Evolutionary conservation across 2,113 vertebrate genomes (phyloP), one percentile per base, ranked within the genome.

Genomic region (Apteryx mantelli): DNA sequence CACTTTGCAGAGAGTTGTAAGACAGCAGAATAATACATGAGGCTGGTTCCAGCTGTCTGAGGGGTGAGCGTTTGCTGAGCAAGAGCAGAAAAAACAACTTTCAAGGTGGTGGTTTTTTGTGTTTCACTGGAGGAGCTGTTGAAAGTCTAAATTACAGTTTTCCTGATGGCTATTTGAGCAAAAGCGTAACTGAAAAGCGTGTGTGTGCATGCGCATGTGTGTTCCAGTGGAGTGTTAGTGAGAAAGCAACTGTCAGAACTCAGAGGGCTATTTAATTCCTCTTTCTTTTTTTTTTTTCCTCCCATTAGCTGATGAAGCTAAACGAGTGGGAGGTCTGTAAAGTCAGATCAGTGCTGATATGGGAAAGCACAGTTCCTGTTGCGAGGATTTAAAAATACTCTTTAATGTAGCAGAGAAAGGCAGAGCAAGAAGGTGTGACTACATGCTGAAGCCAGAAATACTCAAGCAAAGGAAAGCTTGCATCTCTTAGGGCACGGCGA

Each of bases 261-360:
- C 69, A 16, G 55, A 85, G 92, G 50, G 66, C 70, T 95, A 7
- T 89, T 91, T 83, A 91, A 88, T 94, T 90, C 36, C 36, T 38
- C 82, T 84, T 24, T 55, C 53, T 20, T 13, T 6, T 56, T 25
- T 32, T 32, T 32, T 30, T 24, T 30, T 30, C 16, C 44, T 96
- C 92, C 90, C 70, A 81, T 96, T 95, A 97, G 64, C 77, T 17
- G 12, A 11, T 89, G 93, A 93, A 96, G 80, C 91, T 93, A 89
- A 95, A 89, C 0, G 18, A 90, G 93, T 95, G 92, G 94, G 94
- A 96, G 93, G 91, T 95, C 71, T 95, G 53, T 70, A 70, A 86
- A 92, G 80, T 86, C 86, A 89, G 83, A 94, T 92, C 58, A 52
- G 50, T 30, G 65, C 34, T 90, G 95, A 81, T 95, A 83, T n/a